Conservation (phyloP, 2,113 vertebrate genomes). For the Dunckerocampus dactyliophorus region DNA sequence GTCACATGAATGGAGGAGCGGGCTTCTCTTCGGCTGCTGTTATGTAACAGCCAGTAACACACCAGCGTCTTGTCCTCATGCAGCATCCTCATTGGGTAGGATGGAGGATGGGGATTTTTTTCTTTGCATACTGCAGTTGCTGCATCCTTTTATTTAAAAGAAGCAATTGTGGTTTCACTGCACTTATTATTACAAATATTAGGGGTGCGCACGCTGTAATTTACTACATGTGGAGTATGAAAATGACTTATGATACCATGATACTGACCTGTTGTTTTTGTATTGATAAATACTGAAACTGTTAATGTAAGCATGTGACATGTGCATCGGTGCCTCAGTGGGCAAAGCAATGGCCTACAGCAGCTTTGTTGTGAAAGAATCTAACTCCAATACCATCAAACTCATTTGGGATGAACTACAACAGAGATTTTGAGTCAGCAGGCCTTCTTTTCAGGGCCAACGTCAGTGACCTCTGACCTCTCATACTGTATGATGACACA, state of each 20-base stretch:
- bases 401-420: too few species aligned
- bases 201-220: not conserved
- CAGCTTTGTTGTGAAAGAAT: too few species aligned
- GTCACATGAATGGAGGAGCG: conserved; percentile 49
- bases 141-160: not conserved
- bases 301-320: too few species aligned
- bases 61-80: conserved; percentile 48
- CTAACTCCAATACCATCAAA: too few species aligned
- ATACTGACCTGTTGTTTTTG: too few species aligned
- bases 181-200: not conserved
- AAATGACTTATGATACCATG: not conserved
- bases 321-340: too few species aligned
- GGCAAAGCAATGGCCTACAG: too few species aligned
- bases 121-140: conserved; percentile 14
- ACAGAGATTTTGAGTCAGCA: too few species aligned
- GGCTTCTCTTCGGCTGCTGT: conserved; percentile 33
- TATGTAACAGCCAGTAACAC: conserved; percentile 55
- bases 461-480: too few species aligned
- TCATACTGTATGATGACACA: too few species aligned
- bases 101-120: conserved; percentile 9
- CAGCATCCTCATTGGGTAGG: conserved; percentile 32
- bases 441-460: too few species aligned
- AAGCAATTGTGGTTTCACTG: not conserved
- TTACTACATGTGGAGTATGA: not conserved
- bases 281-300: too few species aligned